Evolutionary conservation across 2,888 invertebrate species (phyloP).

Genomic region (Cacoxenus indagator): DNA sequence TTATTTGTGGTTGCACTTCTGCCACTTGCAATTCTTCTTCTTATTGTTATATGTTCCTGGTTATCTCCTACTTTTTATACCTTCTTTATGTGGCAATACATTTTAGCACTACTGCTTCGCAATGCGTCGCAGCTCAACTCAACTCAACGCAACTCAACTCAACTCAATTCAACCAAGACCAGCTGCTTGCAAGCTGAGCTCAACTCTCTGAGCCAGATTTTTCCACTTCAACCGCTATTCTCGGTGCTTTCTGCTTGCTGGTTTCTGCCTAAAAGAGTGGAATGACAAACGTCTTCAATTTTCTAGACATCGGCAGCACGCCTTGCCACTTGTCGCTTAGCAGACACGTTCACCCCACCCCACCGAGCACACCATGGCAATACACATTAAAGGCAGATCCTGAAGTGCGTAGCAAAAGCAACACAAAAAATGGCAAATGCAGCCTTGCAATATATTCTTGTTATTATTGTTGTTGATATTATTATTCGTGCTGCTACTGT

Average conservation of each 20-base stretch:
- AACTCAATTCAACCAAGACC: neutral
- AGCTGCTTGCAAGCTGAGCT: conserved; percentile 3
- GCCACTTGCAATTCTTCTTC: neutral
- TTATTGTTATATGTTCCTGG: neutral
- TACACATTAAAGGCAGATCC: neutral
- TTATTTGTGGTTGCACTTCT: neutral
- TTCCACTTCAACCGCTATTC: conserved; percentile 11
- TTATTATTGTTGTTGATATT: conserved; percentile 15
- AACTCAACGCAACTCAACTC: too few species aligned
- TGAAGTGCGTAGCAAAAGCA: conserved; percentile 2
- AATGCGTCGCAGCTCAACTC: conserved; percentile 1
- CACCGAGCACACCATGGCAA: neutral
- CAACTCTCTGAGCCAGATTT: conserved; percentile 20
- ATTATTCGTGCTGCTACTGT: conserved; percentile 6
- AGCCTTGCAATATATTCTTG: neutral
- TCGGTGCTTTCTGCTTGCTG: conserved; percentile 7
- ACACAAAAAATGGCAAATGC: neutral
- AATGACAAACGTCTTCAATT: conserved; percentile 46
- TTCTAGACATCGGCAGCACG: conserved; percentile 44
- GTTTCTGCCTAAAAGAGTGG: too few species aligned
- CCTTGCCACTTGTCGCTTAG: neutral
- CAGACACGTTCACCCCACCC: neutral
- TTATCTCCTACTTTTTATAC: neutral
- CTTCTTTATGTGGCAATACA: neutral
- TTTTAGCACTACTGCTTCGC: neutral